Evolutionary conservation across 2,113 vertebrate species (phyloP).

Genomic region (Perca flavescens): DNA sequence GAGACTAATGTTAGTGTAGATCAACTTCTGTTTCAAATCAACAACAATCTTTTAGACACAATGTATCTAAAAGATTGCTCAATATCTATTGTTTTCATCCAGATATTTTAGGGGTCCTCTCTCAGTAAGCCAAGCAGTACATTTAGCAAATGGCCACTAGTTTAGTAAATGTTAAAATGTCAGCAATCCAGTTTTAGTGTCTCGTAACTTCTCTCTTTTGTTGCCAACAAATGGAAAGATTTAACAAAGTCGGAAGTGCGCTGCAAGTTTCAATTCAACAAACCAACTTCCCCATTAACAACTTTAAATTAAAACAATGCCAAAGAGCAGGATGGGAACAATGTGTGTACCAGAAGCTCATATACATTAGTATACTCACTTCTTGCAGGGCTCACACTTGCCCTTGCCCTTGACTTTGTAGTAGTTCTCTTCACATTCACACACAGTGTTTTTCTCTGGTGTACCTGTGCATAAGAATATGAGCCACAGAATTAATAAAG

Average conservation of each 20-base stretch:
- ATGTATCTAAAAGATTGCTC: not conserved
- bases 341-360: not conserved
- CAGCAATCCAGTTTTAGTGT: slow-evolving; percentile 17
- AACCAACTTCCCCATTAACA: slow-evolving; percentile 63
- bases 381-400: slow-evolving; percentile 66
- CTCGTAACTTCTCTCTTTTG: slow-evolving; percentile 55
- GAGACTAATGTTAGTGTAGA: not conserved
- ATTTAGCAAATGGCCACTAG: slow-evolving; percentile 5
- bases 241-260: slow-evolving; percentile 28
- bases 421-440: slow-evolving; percentile 66
- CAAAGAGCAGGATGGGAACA: slow-evolving; percentile 11
- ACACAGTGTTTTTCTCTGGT: slow-evolving; percentile 55
- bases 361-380: slow-evolving; percentile 65
- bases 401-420: slow-evolving; percentile 12
- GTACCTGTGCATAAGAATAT: slow-evolving; percentile 65
- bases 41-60: not conserved
- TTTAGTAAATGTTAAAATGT: slow-evolving; percentile 7
- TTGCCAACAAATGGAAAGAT: slow-evolving; percentile 58
- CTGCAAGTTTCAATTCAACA: slow-evolving; percentile 69
- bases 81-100: too few relatives aligned
- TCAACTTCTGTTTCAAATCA: not conserved
- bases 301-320: slow-evolving; percentile 21
- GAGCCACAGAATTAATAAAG: not conserved
- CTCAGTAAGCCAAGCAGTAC: not conserved
- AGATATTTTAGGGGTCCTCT: not conserved